Base-by-base conservation (phyloP, 2,113 vertebrate species). In the Rhabdornis inornatus region DNA sequence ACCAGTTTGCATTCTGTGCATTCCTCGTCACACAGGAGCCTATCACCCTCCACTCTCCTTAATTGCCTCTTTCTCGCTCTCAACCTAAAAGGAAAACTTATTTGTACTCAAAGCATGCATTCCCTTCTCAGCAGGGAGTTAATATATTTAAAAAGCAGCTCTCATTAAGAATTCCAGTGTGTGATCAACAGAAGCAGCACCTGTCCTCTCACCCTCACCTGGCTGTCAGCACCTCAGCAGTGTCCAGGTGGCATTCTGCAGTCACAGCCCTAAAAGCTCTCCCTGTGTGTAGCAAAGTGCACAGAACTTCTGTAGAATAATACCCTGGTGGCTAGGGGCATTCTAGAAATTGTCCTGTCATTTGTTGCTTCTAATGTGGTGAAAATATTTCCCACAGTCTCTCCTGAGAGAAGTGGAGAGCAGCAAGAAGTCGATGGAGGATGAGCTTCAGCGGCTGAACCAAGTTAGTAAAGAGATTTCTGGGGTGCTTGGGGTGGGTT, bases 401-500 rank as follows among this genome's bases (percentile, higher is more conserved):
- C 97, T 98, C 74, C 96, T 99, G 89, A 99, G 98, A 92, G 98
- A 99, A 94, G 97, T 98, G 87, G 98, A 99, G 90, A 96, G 92
- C 96, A 98, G 97, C 95, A 99, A 99, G 96, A 99, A 98, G 79
- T 94, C 70, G 4, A 97, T 98, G 83, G 98, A 99, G 94, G 98
- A 98, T 19, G 98, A 99, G 93, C 97, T 99, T 47, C 98, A 99
- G 95, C 98, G 98, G 71, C 97, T 98, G 21, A 98, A 98, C 21
- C 98, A 99, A 98, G 99, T 99, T 40, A 95, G 97, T 42, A 44
- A 27, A 37, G 49, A 28, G 61, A 37, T 45, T 47, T 8, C 50
- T 27, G 56, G 28, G 49, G 16, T 4, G 15, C 14, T 53, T 1
- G n/a, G 63, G 49, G 19, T 13, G 39, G 12, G 15, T 68, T 66